Evolutionary conservation across 1,140 invertebrate species (phyloP).

Genomic region (Aphaenogaster floridana): DNA sequence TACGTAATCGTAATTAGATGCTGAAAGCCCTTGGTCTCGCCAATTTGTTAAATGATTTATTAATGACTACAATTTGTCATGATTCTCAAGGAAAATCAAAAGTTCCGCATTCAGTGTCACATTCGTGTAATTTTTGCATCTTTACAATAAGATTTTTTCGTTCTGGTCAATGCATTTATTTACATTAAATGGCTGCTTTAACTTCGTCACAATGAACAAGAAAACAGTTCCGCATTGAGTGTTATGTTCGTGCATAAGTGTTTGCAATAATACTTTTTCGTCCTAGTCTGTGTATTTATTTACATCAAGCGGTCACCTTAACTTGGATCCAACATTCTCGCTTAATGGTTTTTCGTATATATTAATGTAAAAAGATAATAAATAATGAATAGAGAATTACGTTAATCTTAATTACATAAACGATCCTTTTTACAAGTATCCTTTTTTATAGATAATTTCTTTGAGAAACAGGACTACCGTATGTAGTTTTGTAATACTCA

Average conservation of each 20-base stretch:
- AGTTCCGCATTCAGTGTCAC: slow-evolving; percentile 22
- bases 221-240: no score
- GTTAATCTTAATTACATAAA: background rate
- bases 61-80: background rate
- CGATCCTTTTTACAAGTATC: background rate
- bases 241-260: no score
- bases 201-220: background rate
- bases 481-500: background rate
- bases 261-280: no score
- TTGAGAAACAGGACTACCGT: background rate
- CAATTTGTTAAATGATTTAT: slow-evolving; percentile 20
- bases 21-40: background rate
- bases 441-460: background rate
- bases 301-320: no score
- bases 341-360: no score
- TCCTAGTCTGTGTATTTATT: no score
- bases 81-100: slow-evolving; percentile 29
- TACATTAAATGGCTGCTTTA: background rate
- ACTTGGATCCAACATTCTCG: no score
- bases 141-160: background rate
- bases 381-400: background rate
- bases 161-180: background rate
- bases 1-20: slow-evolving; percentile 40
- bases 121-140: background rate
- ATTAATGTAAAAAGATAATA: background rate